Evolutionary conservation across 2,113 vertebrate species (phyloP), one percentile per base, ranked within the genome.

Genomic region (Apus apus): DNA sequence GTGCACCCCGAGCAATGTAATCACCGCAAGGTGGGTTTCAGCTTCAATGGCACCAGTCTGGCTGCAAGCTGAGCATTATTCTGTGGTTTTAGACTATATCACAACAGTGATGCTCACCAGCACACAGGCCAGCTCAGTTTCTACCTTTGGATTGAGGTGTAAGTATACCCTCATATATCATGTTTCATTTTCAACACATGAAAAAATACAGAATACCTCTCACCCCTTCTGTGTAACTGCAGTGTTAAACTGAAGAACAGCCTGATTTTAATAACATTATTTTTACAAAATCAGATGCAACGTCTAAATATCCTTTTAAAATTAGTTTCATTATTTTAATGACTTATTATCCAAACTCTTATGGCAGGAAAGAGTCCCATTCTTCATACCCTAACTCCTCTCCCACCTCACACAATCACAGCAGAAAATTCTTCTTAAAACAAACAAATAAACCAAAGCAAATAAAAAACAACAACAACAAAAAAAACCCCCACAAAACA

Each of bases 31-130:
- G 54, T 51, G 61, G 25, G 77, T 50, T 50, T 91, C 62, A 65
- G 80, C 38, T 68, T 81, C 38, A 51, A 1, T 5, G 8, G 72
- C 11, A 0, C 26, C 53, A 46, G 38, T 9, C 48, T 78, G 70
- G 45, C 70, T 82, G 83, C 0, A 0, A 87, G 38, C 60, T 84
- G 48, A 86, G 72, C 54, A 22, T 56, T 61, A 70, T 45, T 89
- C 8, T 1, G 6, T 29, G 36, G 83, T 72, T 80, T 92, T 53
- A 91, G 66, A 36, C 74, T 61, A n/a, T 7, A 66, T 45, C 12
- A 0, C 36, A 61, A 34, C 30, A 84, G 29, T 36, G 53, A 72
- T 0, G 1, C 60, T 57, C 30, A 66, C 23, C 53, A 53, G 27
- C 11, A 53, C 0, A 0, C 48, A 72, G n/a, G 11, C 30, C 48